Evolutionary conservation across 1,140 invertebrate species (phyloP).

Genomic region (Triops cancriformis): DNA sequence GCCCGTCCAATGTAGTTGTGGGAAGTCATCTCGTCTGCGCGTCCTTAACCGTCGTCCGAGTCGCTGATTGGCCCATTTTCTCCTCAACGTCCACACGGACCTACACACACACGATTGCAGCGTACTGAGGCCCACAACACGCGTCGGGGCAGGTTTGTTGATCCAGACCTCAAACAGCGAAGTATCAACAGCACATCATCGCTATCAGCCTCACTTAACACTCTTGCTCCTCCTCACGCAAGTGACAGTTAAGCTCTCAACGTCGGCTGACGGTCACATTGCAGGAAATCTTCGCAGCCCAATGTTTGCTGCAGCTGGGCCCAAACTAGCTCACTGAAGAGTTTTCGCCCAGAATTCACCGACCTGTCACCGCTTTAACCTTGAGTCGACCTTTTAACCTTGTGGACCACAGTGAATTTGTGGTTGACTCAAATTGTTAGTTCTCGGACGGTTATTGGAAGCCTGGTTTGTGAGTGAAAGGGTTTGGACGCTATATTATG

Average conservation of each 20-base stretch:
- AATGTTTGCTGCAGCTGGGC: no score
- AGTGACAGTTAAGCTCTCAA: background rate
- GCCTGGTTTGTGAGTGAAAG: background rate
- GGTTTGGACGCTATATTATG: background rate
- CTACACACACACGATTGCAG: background rate
- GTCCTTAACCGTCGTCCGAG: background rate
- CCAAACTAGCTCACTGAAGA: no score
- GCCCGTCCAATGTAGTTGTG: slow-evolving; percentile 2
- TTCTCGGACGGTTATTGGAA: background rate
- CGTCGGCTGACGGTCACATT: no score
- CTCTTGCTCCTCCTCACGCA: background rate
- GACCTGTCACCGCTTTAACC: no score
- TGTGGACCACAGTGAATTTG: no score
- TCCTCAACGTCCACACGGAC: background rate
- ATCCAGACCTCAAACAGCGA: background rate
- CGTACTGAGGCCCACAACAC: no score
- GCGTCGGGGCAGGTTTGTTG: background rate
- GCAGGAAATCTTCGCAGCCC: no score
- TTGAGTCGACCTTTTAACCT: background rate
- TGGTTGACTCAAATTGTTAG: no score
- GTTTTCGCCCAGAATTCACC: no score
- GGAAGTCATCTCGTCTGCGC: slow-evolving; percentile 3
- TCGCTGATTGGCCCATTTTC: background rate
- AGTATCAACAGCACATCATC: background rate
- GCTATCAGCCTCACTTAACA: background rate